Evolutionary conservation across 2,888 invertebrate genomes (phyloP).

Genomic region (Stramonita haemastoma): DNA sequence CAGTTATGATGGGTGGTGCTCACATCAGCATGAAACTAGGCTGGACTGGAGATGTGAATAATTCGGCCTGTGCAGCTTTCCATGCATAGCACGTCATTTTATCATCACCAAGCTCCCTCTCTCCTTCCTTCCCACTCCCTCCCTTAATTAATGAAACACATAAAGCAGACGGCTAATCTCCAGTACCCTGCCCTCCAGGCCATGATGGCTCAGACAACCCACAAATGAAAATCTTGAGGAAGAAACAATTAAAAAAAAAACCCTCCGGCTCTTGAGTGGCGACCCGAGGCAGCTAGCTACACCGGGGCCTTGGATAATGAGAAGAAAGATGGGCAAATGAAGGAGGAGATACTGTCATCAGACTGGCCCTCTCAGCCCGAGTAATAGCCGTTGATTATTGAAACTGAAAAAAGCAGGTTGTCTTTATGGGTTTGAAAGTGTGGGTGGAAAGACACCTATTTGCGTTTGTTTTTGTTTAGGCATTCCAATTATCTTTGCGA

Average conservation of each 20-base stretch:
- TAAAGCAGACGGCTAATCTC: constrained; percentile 35
- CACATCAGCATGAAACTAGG: no score
- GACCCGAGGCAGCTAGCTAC: not conserved
- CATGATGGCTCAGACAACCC: not conserved
- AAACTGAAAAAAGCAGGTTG: constrained; percentile 37
- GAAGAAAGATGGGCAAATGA: constrained; percentile 1
- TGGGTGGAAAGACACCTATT: not conserved
- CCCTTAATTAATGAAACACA: constrained; percentile 27
- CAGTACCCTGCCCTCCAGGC: not conserved
- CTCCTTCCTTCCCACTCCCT: not conserved
- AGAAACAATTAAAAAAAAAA: not conserved
- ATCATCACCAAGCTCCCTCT: no score
- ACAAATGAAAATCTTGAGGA: constrained; percentile 26
- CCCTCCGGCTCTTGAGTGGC: not conserved
- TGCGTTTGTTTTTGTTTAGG: no score
- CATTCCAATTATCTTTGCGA: not conserved
- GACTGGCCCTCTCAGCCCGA: constrained; percentile 25
- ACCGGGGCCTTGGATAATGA: not conserved
- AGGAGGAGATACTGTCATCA: constrained; percentile 21
- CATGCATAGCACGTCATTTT: not conserved
- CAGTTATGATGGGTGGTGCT: no score
- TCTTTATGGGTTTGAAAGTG: constrained; percentile 31
- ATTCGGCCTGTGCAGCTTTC: constrained; percentile 6
- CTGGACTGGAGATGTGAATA: not conserved
- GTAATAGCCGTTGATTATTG: constrained; percentile 33